Percentiles rank a stretch among this genome's conserved stretches.
These are phyloP conservation scores for Dendrolimus kikuchii DNA, from an alignment of 1,140 invertebrate species.

Conservation along the genomic window DNA sequence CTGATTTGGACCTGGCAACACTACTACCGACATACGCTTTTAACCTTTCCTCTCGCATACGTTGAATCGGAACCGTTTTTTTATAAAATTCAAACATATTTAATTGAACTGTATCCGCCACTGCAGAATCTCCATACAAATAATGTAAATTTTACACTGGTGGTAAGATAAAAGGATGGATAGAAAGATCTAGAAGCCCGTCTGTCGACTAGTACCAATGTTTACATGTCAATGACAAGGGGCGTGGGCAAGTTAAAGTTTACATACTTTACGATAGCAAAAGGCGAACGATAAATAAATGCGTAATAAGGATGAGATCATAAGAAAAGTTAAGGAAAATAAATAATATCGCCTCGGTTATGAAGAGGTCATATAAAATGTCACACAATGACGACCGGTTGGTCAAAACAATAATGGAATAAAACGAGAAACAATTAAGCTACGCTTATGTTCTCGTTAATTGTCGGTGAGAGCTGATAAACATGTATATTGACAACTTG, in stretches of 20 bases:
- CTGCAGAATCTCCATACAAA: too few species aligned
- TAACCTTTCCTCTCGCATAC: too few species aligned
- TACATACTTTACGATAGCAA: slow-evolving; percentile 17
- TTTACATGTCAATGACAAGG: slow-evolving; percentile 17
- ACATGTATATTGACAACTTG: too few species aligned
- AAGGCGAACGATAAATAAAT: slow-evolving; percentile 17
- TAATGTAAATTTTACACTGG: too few species aligned
- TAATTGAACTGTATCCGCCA: too few species aligned
- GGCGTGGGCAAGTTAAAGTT: slow-evolving; percentile 17
- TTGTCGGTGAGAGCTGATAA: slow-evolving; percentile 2
- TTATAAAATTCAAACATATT: background rate
- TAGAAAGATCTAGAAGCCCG: too few species aligned
- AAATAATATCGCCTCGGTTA: slow-evolving; percentile 47
- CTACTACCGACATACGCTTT: too few species aligned
- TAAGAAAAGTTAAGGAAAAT: slow-evolving; percentile 51
- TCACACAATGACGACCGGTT: slow-evolving; percentile 20
- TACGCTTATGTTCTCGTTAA: slow-evolving; percentile 29
- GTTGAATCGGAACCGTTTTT: background rate
- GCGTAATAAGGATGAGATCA: slow-evolving; percentile 48
- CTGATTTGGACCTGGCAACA: too few species aligned
- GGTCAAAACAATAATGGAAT: slow-evolving; percentile 50
- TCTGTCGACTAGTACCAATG: slow-evolving; percentile 2
- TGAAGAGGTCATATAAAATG: slow-evolving; percentile 28
- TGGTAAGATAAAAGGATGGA: background rate
- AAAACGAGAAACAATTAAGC: slow-evolving; percentile 41